Evolutionary conservation across 2,113 vertebrate genomes (phyloP).

Genomic region (Xenopus laevis): DNA sequence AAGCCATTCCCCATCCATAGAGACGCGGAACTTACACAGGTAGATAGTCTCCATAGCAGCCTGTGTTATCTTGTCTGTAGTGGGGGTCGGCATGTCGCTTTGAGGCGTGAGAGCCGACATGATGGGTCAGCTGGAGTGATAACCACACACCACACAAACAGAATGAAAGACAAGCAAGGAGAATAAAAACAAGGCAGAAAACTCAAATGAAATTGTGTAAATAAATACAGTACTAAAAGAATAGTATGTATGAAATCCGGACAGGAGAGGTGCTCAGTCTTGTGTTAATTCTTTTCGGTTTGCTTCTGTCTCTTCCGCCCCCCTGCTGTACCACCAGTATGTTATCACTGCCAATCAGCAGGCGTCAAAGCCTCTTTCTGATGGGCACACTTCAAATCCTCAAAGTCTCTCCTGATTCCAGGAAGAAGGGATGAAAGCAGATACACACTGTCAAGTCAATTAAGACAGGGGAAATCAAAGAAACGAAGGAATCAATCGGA

Average conservation of each 20-base stretch:
- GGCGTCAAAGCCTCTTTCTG: constrained; percentile 46
- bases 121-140: constrained; percentile 92
- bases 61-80: constrained; percentile 99
- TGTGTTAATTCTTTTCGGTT: constrained; percentile 25
- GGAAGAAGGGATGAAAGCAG: constrained; percentile 23
- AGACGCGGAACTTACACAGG: constrained; percentile 98
- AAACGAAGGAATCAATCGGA: constrained; percentile 31
- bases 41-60: constrained; percentile 99
- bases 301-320: constrained; percentile 51
- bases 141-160: constrained; percentile 55
- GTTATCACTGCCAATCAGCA: constrained; percentile 46
- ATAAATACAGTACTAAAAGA: background rate
- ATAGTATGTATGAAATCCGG: background rate
- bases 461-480: background rate
- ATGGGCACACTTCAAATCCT: constrained; percentile 46
- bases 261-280: constrained; percentile 47
- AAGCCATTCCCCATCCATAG: constrained; percentile 98
- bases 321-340: constrained; percentile 46
- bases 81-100: constrained; percentile 95
- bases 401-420: constrained; percentile 25
- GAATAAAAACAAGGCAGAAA: constrained; percentile 10
- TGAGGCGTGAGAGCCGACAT: constrained; percentile 98
- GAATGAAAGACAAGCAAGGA: background rate
- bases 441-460: background rate
- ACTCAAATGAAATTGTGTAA: constrained; percentile 1